These are phyloP conservation scores for Florisuga fusca DNA, from an alignment of 2,797 vertebrate genomes.

Conservation along the genomic window DNA sequence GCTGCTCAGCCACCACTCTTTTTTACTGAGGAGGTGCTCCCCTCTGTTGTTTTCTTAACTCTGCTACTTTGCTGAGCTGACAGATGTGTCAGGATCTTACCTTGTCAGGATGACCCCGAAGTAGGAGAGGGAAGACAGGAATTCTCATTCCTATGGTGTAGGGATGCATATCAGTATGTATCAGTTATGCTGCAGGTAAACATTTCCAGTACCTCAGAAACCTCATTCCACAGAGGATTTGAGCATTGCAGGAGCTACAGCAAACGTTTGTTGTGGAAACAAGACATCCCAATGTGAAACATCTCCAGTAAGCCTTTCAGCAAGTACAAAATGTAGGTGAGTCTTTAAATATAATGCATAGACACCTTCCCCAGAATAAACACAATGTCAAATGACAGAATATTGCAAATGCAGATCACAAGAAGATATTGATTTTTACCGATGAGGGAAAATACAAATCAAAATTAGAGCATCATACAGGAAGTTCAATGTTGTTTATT, in stretches of 20 bases:
- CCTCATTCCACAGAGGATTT: not conserved
- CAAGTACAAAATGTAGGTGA: not conserved
- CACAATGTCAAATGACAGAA: not conserved
- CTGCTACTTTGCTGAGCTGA: not conserved
- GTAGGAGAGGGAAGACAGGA: not conserved
- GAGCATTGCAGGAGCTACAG: not conserved
- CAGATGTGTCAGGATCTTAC: accelerated
- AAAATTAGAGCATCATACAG: not conserved
- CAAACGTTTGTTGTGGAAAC: not conserved
- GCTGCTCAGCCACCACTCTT: not conserved
- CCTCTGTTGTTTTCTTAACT: not conserved
- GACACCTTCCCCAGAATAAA: not conserved
- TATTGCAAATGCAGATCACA: not conserved
- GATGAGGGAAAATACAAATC: not conserved
- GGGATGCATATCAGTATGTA: not conserved
- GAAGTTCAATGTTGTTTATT: not conserved
- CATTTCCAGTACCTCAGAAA: not conserved
- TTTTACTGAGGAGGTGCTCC: not conserved
- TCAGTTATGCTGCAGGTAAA: not conserved
- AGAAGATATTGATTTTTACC: not conserved
- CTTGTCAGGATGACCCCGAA: not conserved
- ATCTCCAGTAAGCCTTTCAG: not conserved
- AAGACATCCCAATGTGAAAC: not conserved
- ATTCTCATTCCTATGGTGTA: not conserved
- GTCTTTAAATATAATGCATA: not conserved